These are phyloP conservation scores for Rhodeus uyekii DNA, from an alignment of 2,797 vertebrate species.

Conservation along the genomic window DNA sequence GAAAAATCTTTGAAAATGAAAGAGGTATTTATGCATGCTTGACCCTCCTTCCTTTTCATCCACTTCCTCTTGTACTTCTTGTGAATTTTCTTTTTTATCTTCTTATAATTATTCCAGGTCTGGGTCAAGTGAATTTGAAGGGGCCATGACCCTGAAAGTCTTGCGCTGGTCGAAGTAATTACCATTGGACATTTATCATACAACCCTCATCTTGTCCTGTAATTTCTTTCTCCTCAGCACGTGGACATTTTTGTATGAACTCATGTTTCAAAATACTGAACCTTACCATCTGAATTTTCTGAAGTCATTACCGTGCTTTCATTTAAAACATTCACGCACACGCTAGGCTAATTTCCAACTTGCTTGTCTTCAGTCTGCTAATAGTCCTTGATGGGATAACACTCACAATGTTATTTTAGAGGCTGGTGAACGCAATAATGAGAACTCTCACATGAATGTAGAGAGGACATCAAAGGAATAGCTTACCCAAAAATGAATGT, in stretches of 20 bases:
- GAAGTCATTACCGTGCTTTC: slow-evolving; percentile 12
- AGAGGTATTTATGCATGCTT: neutral
- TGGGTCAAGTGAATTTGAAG: slow-evolving; percentile 23
- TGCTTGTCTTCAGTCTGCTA: slow-evolving; percentile 9
- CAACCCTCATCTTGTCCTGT: slow-evolving; percentile 9
- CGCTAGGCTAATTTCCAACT: neutral
- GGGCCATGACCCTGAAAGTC: slow-evolving; percentile 9
- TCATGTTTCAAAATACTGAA: slow-evolving; percentile 17
- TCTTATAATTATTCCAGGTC: slow-evolving; percentile 29
- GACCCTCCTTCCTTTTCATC: neutral
- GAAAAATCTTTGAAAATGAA: slow-evolving; percentile 7
- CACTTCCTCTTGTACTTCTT: neutral
- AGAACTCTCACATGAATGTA: neutral
- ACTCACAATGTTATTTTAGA: neutral
- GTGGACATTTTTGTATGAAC: slow-evolving; percentile 18
- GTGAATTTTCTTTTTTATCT: slow-evolving; percentile 3
- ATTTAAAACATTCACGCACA: slow-evolving; percentile 5
- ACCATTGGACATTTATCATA: slow-evolving; percentile 39
- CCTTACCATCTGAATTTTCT: neutral
- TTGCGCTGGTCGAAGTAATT: slow-evolving; percentile 18
- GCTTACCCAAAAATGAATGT: neutral
- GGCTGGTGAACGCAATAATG: neutral
- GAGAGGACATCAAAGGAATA: neutral
- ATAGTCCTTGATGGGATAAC: slow-evolving; percentile 9
- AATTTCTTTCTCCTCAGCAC: slow-evolving; percentile 21